Base-by-base conservation (phyloP, 2,113 vertebrate genomes). In the Mustela lutreola region DNA sequence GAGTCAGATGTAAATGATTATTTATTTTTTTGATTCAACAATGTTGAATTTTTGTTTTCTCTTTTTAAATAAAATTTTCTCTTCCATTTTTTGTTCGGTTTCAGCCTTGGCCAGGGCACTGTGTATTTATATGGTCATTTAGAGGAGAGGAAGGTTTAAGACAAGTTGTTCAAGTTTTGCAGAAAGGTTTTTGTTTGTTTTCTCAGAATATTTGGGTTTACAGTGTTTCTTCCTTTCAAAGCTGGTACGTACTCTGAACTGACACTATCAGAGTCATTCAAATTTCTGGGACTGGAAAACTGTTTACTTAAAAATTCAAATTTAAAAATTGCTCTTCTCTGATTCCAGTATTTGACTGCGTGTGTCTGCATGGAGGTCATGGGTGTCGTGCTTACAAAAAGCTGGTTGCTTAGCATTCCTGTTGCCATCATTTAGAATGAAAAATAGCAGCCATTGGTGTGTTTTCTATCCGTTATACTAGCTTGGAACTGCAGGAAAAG, bases 21-120 rank as follows among this genome's bases (percentile, higher is more conserved):
- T 45, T 45, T 91, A 70, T 70, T 42, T 89, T 71, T 71, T 14
- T 76, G 42, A 79, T 83, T 78, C 21, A 48, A 50, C 9, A 42
- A 1, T 45, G 53, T 36, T 33, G n/a, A 14, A 11, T 12, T 81
- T 53, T 76, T 28, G 62, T 81, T 36, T n/a, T 75, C 67, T 67
- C 39, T 76, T 91, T 95, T 95, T 81, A 56, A 95, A 89, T 24
- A 81, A 67, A 62, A 79, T 33, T 62, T 94, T 95, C 60, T 86
- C 48, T 93, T 65, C 15, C 18, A 53, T 96, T 95, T 84, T 80
- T 93, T 76, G 15, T 80, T 96, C 1, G 26, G 48, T 92, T 79
- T 86, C 7, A 65, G 73, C 14, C 48, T 39, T 92, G 53, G 12
- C 15, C 45, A 60, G 31, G 50, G 60, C 12, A 60, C 53, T 92